Evolutionary conservation across 1,140 invertebrate species (phyloP), one percentile per base, ranked within the genome.

Genomic region (Melipona quadrifasciata): DNA sequence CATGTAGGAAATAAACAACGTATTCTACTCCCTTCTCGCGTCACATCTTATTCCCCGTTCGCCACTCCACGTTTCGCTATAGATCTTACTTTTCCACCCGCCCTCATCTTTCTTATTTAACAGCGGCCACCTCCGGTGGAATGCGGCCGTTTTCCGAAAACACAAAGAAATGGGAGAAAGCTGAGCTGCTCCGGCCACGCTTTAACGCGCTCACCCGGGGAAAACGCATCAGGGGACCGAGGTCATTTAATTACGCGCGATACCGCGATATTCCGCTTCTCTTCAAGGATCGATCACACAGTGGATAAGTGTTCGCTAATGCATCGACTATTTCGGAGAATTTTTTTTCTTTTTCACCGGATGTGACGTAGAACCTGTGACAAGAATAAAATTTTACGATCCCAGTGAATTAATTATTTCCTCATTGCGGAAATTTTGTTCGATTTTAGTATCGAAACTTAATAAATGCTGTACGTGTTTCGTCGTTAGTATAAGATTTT

Each of bases 21-120:
- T 17, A 58, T 51, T 83, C 53, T 21, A 47, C 34, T n/a, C 47
- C 14, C 34, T 31, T 19, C n/a, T n/a, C 57, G 17, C 12, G 31
- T 17, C 70, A 74, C 80, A 76, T 21, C n/a, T 76, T 31, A 55
- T 82, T 68, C 51, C 51, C 5, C 5, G 12, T 21, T 27, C 55
- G 2, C 5, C 17, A 14, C 12, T 55, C 31, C 34, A 51, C 27
- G 34, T 70, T 16, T 70, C 64, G 6, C n/a, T 67, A 34, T 83
- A 57, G 61, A 77, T 78, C 34, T 55, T 78, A 34, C 74, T 78
- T 78, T 82, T 11, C 74, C 31, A n/a, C 11, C 17, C 39, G 1
- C 24, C 12, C 65, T 61, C 81, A 53, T 71, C 74, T 78, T 78
- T 83, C 55, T 83, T 34, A 77, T 65, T 83, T 83, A 83, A 70